Base-by-base conservation (phyloP, 2,113 vertebrate species). In the Marmota monax region DNA sequence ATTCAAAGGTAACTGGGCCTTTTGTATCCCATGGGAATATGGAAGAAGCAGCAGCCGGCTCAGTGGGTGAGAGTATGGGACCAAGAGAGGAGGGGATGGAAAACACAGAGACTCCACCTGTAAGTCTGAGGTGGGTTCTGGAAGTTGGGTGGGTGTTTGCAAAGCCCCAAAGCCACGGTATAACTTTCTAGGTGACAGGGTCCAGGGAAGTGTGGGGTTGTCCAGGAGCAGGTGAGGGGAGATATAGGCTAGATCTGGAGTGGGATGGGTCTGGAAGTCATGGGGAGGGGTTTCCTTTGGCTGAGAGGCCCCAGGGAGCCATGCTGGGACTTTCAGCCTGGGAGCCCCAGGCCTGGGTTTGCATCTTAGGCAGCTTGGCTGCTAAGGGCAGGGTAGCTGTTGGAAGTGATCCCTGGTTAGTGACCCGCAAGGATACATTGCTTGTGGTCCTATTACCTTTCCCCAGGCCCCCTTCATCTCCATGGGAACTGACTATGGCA, bases 361-460 rank as follows among this genome's bases (percentile, higher is more conserved):
- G 58, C 5, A 27, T 48, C 78, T 63, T 20, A 83, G 37, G 16
- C 56, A 80, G 70, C n/a, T 2, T 12, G 34, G 11, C 76, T 86
- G 70, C 42, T 20, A 20, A 12, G 56, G 65, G n/a, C 82, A 65
- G 51, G 16, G 25, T 56, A 76, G 5, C 39, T 74, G 7, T n/a
- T 67, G 53, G 51, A 37, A 17, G 16, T 63, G 73, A 92, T 69
- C 67, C 18, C 23, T 58, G 20, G 0, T 90, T 39, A 20, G 56
- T 1, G n/a, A 51, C 17, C 63, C 72, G 32, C 2, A 18, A 2
- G 11, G 12, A 56, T 23, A 20, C 45, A 20, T 13, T 0, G 2
- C 3, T 12, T 42, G 61, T 77, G 14, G 4, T 80, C 51, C 65
- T 65, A 12, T 39, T 34, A 32, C 51, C 22, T 12, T 9, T 27